phyloP scores from a whole-genome alignment of 2,797 vertebrate genomes.

The Muraenolepis orangiensis region DNA sequence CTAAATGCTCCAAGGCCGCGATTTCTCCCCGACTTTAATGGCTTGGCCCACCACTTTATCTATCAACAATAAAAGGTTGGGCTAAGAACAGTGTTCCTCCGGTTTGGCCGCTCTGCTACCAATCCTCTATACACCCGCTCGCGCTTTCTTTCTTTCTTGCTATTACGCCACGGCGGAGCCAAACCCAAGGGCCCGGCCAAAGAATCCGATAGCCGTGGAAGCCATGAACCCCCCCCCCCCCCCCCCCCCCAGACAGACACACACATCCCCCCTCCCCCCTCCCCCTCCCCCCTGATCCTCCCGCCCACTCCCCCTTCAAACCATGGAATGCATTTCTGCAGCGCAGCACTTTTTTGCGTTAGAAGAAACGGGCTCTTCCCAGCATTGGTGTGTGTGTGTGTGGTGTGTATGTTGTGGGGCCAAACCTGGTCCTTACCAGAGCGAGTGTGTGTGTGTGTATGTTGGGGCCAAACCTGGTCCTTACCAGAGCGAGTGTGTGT shows the following conservation, averaged over 20 bases:
- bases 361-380: too few species aligned
- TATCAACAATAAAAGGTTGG: slow-evolving; percentile 69
- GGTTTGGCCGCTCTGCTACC: slow-evolving; percentile 70
- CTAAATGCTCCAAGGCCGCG: slow-evolving; percentile 48
- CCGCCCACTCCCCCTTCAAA: too few species aligned
- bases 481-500: too few species aligned
- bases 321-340: slow-evolving; percentile 75
- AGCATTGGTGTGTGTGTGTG: too few species aligned
- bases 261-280: slow-evolving; percentile 25
- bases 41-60: slow-evolving; percentile 63
- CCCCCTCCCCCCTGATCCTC: slow-evolving; percentile 10
- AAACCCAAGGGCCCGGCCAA: slow-evolving; percentile 69
- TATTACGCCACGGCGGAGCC: too few species aligned
- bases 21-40: slow-evolving; percentile 59
- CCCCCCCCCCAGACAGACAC: slow-evolving; percentile 11
- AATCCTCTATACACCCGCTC: slow-evolving; percentile 70
- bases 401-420: too few species aligned
- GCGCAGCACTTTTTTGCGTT: slow-evolving; percentile 75
- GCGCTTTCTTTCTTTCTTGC: too few species aligned
- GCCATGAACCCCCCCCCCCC: slow-evolving; percentile 51
- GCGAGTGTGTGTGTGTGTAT: too few species aligned
- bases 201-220: slow-evolving; percentile 82
- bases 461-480: too few species aligned
- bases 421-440: too few species aligned
- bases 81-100: slow-evolving; percentile 61